Evolutionary conservation across 2,113 vertebrate species (phyloP), one percentile per base, ranked within the genome.

Genomic region (Rhagologus leucostigma): DNA sequence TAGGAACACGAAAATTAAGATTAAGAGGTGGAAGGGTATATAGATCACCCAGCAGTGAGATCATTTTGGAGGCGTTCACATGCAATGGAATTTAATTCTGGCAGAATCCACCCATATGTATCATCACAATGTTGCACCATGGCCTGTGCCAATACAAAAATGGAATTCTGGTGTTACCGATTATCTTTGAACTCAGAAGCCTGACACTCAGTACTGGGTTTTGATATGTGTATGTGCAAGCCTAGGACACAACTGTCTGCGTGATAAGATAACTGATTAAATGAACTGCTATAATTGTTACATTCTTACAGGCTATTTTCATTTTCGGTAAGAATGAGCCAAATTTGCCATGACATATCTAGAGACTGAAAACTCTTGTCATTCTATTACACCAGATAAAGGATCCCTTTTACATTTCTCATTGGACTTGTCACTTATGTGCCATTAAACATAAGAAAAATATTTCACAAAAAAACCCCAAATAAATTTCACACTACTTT

Each of bases 41-140:
- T n/a, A 86, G 62, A 90, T 91, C 47, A 67, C 10, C 29, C 50
- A 89, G 24, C 65, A 73, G 20, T 90, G 73, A 93, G 44, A 65
- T 95, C 13, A 86, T 91, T 88, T 93, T 53, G 79, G 76, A 90
- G 33, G 8, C 21, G 0, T 75, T 88, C 44, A 21, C 50, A 77
- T 30, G 47, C 42, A 92, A 76, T 75, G 90, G 90, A 91, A 86
- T 95, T 79, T 81, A 62, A 68, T 56, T 47, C 85, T 96, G 75
- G 90, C 75, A 83, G 70, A 74, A 84, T 41, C 88, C 59, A 60
- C 69, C 47, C 88, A 19, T 32, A 42, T 77, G 56, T 76, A 75
- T 87, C 71, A 92, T 57, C n/a, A 41, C 56, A 56, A 12, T 71
- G 80, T 67, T 63, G 7, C 49, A 78, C 26, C 65, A 68, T 35